A percentile compares a stretch with the other conserved stretches of the same genome.
Evolutionary conservation across 2,113 vertebrate genomes (phyloP).

Genomic region (Fukomys damarensis): DNA sequence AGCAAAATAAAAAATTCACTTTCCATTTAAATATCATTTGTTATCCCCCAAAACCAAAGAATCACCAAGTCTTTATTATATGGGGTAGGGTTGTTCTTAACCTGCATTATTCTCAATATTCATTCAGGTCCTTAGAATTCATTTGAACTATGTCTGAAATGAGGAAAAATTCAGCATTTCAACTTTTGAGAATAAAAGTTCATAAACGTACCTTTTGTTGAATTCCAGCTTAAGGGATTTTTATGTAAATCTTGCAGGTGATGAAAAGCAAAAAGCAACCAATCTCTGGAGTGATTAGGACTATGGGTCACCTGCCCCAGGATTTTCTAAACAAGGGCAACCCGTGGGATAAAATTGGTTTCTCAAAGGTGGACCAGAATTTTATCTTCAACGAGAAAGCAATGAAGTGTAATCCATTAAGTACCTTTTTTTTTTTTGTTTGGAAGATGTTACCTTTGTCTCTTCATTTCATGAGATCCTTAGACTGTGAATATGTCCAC

Average conservation of each 20-base stretch:
- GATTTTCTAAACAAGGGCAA: slow-evolving; percentile 82
- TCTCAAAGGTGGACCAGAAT: slow-evolving; percentile 84
- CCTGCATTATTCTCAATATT: neutral
- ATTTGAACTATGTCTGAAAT: slow-evolving; percentile 63
- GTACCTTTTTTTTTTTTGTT: slow-evolving; percentile 79
- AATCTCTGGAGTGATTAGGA: slow-evolving; percentile 83
- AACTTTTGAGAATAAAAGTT: slow-evolving; percentile 84
- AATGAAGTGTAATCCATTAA: slow-evolving; percentile 85
- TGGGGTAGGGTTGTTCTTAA: neutral
- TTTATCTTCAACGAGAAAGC: slow-evolving; percentile 86
- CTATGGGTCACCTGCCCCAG: slow-evolving; percentile 84
- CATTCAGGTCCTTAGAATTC: neutral
- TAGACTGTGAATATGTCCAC: slow-evolving; percentile 83
- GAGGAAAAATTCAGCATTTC: slow-evolving; percentile 74
- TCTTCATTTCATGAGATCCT: slow-evolving; percentile 83
- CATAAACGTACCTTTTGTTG: slow-evolving; percentile 89
- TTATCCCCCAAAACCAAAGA: neutral
- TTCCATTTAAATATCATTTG: neutral
- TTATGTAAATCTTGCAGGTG: slow-evolving; percentile 87
- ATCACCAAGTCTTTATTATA: neutral
- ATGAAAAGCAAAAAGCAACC: slow-evolving; percentile 85
- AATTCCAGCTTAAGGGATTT: slow-evolving; percentile 85
- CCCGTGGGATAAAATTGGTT: slow-evolving; percentile 82
- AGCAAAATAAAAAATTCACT: slow-evolving; percentile 28
- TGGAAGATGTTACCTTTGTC: slow-evolving; percentile 84